A percentile compares a stretch with the other conserved stretches of the same genome.
These are phyloP conservation scores for Ceratosolen solmsi DNA, from an alignment of 1,140 invertebrate genomes.

Conservation along the genomic window DNA sequence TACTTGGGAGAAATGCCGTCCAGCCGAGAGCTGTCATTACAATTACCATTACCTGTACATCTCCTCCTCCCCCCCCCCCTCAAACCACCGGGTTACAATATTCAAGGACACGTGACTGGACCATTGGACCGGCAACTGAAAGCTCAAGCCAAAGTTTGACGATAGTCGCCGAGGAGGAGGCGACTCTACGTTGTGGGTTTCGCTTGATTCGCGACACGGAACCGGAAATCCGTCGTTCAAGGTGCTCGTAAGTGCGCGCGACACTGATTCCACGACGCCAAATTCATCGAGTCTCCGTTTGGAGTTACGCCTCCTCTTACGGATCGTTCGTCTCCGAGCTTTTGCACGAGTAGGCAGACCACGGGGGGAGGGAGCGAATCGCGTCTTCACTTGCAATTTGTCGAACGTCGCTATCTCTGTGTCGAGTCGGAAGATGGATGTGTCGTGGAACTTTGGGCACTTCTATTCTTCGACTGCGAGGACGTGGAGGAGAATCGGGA, in stretches of 20 bases:
- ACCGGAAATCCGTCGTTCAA: neutral
- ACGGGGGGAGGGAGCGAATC: neutral
- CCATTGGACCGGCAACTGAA: too few relatives aligned
- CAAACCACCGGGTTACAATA: too few relatives aligned
- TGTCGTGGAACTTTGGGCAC: slow-evolving; percentile 18
- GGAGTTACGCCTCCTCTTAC: slow-evolving; percentile 33
- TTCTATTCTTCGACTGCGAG: neutral
- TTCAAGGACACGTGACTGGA: too few relatives aligned
- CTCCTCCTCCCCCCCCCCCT: too few relatives aligned
- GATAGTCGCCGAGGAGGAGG: too few relatives aligned
- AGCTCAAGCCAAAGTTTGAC: too few relatives aligned
- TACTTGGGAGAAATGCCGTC: too few relatives aligned
- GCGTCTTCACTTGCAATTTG: slow-evolving; percentile 27
- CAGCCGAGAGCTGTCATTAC: too few relatives aligned
- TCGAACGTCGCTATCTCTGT: slow-evolving; percentile 23
- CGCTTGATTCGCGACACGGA: too few relatives aligned
- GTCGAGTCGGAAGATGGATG: slow-evolving; percentile 32
- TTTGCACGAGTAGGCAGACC: neutral
- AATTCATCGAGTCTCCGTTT: neutral
- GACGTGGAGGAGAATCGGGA: neutral
- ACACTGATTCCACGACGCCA: neutral
- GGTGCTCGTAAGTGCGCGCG: neutral
- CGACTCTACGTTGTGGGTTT: neutral
- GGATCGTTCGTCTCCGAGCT: neutral
- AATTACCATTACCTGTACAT: too few relatives aligned